phyloP scores from a whole-genome alignment of 2,888 invertebrate genomes.

The Nomada ruficornis region DNA sequence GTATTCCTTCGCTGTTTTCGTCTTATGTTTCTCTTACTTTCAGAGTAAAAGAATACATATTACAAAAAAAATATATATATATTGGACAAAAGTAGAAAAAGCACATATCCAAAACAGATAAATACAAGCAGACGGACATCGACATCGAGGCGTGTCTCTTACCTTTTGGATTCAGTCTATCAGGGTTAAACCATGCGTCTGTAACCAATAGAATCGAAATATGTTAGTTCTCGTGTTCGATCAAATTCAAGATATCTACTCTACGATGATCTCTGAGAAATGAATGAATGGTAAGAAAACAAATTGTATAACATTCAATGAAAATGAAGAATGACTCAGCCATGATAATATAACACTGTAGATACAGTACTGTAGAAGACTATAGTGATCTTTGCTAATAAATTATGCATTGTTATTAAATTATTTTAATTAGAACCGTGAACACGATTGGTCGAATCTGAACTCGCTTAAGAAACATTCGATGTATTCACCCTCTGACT shows the following conservation, averaged over 20 bases:
- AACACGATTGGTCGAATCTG: background rate
- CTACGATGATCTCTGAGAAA: constrained; percentile 48
- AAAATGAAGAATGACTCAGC: too few species aligned
- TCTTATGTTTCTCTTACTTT: background rate
- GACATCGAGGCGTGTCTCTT: constrained; percentile 84
- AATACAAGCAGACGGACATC: constrained; percentile 36
- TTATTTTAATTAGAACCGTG: too few species aligned
- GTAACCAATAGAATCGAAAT: constrained; percentile 86
- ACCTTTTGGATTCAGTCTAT: constrained; percentile 96
- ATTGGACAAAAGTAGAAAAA: constrained; percentile 10
- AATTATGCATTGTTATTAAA: too few species aligned
- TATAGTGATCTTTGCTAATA: too few species aligned
- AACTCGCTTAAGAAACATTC: background rate
- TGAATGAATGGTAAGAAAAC: constrained; percentile 11
- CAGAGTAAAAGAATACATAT: background rate
- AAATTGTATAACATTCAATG: background rate
- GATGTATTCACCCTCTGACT: background rate
- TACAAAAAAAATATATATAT: background rate
- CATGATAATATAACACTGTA: too few species aligned
- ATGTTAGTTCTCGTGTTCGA: constrained; percentile 72
- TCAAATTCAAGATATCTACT: constrained; percentile 18
- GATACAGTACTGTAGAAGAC: too few species aligned
- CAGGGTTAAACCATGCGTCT: constrained; percentile 98
- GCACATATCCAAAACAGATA: constrained; percentile 19
- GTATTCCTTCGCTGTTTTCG: background rate